These are phyloP conservation scores for Triops longicaudatus DNA, from an alignment of 1,140 invertebrate species.

Conservation along the genomic window DNA sequence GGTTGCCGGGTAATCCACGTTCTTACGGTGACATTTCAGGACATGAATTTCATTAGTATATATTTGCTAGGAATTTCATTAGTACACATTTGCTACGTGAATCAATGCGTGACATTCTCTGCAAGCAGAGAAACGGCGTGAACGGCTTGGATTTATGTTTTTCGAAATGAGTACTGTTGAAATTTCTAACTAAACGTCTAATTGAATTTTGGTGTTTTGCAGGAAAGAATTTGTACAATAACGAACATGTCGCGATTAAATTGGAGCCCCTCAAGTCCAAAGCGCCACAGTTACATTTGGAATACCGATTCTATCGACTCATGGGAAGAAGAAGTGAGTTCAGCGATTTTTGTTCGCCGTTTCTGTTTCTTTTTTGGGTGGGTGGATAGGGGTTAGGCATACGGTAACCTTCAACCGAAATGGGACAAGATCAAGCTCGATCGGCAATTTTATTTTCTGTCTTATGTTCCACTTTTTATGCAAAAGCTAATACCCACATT, in stretches of 20 bases:
- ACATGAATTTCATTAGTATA: background rate
- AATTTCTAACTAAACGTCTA: background rate
- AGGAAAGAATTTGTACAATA: conserved; percentile 99
- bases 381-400: no score
- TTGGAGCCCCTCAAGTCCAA: conserved; percentile 99
- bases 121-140: background rate
- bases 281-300: conserved; percentile 98
- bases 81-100: background rate
- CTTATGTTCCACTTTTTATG: no score
- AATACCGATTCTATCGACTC: conserved; percentile 99
- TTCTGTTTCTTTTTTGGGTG: background rate
- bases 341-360: conserved; percentile 18
- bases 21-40: background rate
- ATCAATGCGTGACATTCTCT: background rate
- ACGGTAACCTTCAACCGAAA: background rate
- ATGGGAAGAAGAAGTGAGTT: conserved; percentile 58
- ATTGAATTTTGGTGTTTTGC: conserved; percentile 47
- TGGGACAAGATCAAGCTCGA: background rate
- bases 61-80: background rate
- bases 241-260: conserved; percentile 99
- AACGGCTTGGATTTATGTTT: background rate
- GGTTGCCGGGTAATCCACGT: background rate
- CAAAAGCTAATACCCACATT: no score
- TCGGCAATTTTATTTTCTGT: background rate
- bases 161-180: background rate